phyloP scores from a whole-genome alignment of 2,888 invertebrate genomes.

The Xanthia togata region DNA sequence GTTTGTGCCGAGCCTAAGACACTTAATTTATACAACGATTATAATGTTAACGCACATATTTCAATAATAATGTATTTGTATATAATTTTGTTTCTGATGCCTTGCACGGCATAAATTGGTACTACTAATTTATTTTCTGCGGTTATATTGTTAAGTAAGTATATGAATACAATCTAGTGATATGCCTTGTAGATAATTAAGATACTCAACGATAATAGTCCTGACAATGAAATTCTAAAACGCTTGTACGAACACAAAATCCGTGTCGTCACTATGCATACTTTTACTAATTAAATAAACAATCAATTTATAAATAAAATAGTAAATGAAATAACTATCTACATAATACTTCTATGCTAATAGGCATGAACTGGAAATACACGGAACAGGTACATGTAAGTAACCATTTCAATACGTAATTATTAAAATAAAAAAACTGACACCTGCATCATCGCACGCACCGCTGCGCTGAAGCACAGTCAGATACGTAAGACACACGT shows the following conservation, averaged over 20 bases:
- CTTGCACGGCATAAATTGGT: conserved; percentile 20
- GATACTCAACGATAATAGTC: conserved; percentile 10
- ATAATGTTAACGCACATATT: conserved; percentile 49
- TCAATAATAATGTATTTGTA: conserved; percentile 44
- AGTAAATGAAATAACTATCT: neutral
- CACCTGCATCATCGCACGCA: neutral
- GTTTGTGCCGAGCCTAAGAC: conserved; percentile 9
- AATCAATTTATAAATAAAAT: neutral
- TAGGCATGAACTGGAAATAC: neutral
- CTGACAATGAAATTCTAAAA: conserved; percentile 10
- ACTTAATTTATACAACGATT: conserved; percentile 57
- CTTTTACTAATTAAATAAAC: neutral
- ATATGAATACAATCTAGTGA: conserved; percentile 21
- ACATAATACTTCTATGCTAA: conserved; percentile 2
- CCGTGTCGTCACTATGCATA: conserved; percentile 2
- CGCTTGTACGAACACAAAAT: neutral
- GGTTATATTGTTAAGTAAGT: conserved; percentile 46
- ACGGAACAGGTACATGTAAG: no score
- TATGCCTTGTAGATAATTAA: conserved; percentile 35
- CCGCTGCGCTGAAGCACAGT: neutral
- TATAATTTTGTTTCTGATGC: conserved; percentile 49
- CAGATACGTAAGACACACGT: neutral
- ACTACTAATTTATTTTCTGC: conserved; percentile 47
- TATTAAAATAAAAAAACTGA: neutral
- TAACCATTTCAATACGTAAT: neutral